A percentile compares a stretch with the other conserved stretches of the same genome.
These are phyloP conservation scores for Chondrosia reniformis DNA, from an alignment of 37 sponge, comb jelly and placozoan species.

Conservation along the genomic window DNA sequence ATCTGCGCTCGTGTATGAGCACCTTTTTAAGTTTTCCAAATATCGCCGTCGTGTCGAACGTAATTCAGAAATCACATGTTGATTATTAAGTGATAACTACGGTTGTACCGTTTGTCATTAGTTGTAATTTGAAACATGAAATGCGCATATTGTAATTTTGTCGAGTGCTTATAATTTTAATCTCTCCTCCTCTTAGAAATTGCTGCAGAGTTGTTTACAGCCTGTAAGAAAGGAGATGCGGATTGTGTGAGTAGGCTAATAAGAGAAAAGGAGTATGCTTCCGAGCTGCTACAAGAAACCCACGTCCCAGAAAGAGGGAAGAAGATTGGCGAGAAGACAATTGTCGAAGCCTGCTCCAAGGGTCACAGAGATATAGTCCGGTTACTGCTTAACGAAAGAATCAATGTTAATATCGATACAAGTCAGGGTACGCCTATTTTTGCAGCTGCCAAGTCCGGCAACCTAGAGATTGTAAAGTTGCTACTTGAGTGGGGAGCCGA, in stretches of 20 bases:
- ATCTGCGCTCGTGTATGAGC: too few relatives aligned
- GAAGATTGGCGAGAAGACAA: slow-evolving; percentile 64
- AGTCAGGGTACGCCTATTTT: slow-evolving; percentile 64
- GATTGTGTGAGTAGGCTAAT: slow-evolving; percentile 30
- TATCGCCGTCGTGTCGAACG: not conserved
- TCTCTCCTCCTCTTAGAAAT: slow-evolving; percentile 21
- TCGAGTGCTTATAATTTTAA: not conserved
- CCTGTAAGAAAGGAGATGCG: slow-evolving; percentile 50
- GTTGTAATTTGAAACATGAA: too few relatives aligned
- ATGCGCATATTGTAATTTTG: not conserved
- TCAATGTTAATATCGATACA: slow-evolving; percentile 39
- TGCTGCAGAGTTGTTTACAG: slow-evolving; percentile 37
- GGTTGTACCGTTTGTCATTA: too few relatives aligned
- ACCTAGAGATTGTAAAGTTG: slow-evolving; percentile 50
- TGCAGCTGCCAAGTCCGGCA: slow-evolving; percentile 67
- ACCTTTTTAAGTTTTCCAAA: not conserved
- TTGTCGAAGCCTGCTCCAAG: slow-evolving; percentile 40
- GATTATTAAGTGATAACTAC: too few relatives aligned
- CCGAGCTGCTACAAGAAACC: slow-evolving; percentile 33
- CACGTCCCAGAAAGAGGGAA: slow-evolving; percentile 42
- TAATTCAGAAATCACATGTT: too few relatives aligned
- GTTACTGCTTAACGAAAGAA: slow-evolving; percentile 37
- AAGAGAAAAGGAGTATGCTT: slow-evolving; percentile 25
- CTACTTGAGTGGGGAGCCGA: slow-evolving; percentile 58
- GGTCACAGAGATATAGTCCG: slow-evolving; percentile 47